Percentiles rank a stretch among this genome's conserved stretches.
Evolutionary conservation across 1,140 invertebrate genomes (phyloP).

Genomic region (Trigoniulus corallinus): DNA sequence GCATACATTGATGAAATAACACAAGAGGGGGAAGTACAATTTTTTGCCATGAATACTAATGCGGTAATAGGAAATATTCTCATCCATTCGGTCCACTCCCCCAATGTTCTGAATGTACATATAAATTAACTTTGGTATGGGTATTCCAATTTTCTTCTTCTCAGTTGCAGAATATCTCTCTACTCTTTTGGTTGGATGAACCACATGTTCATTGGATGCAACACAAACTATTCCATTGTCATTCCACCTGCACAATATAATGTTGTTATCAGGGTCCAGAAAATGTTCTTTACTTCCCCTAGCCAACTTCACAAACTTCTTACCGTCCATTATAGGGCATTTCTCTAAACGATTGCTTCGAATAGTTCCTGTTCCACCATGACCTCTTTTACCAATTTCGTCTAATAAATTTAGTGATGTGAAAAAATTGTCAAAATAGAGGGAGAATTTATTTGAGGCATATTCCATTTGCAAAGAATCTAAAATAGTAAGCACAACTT

Average conservation of each 20-base stretch:
- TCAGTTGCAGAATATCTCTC: constrained; percentile 5
- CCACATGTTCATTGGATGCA: constrained; percentile 11
- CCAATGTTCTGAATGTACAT: constrained; percentile 17
- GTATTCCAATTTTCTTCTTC: constrained; percentile 14
- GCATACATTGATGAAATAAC: constrained; percentile 19
- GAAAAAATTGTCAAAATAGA: constrained; percentile 6
- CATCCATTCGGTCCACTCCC: constrained; percentile 18
- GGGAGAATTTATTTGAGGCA: neutral
- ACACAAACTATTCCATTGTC: constrained; percentile 15
- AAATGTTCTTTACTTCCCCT: neutral
- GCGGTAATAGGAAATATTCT: constrained; percentile 19
- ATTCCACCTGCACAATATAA: constrained; percentile 13
- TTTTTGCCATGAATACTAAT: constrained; percentile 19
- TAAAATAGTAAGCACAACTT: neutral
- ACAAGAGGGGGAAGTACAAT: constrained; percentile 20
- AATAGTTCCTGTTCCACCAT: constrained; percentile 1
- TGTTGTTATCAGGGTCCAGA: neutral
- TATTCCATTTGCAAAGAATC: no score
- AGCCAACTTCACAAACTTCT: neutral
- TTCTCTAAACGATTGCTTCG: neutral
- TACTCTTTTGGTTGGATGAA: constrained; percentile 12
- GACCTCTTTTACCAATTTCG: neutral
- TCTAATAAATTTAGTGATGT: neutral
- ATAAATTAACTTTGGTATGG: constrained; percentile 16
- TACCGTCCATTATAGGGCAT: neutral